Evolutionary conservation across 2,888 invertebrate genomes (phyloP), one percentile per base, ranked within the genome.

Genomic region (Drosophila seclusa): DNA sequence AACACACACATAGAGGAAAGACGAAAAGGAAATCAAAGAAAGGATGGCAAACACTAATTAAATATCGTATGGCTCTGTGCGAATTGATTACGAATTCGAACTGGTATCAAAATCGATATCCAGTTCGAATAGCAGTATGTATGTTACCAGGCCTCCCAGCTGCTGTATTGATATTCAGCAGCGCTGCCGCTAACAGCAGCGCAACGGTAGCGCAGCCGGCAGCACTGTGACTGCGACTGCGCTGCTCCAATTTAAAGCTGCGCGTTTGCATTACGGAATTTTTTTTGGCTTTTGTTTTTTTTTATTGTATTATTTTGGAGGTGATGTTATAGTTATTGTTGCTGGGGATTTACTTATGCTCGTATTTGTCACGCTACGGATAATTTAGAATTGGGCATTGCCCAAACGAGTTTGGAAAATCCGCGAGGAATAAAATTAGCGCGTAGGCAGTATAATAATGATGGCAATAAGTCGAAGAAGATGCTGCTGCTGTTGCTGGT

Each of bases 341-440:
- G 16, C 52, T 52, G n/a, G 8, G 32, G 45, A 18, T 34, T 21
- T 48, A 27, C n/a, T 45, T 24, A 45, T 42, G 45, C 52, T 69
- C 38, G 55, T 60, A 73, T 80, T 78, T 78, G 86, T 86, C 83
- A 83, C 83, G 83, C 83, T 69, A 83, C 65, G 61, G 78, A 78
- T 62, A 65, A 67, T 75, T 81, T 83, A 77, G 88, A 84, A 86
- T 88, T 73, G 86, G 87, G 89, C 89, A 84, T 84, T 83, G 84
- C 87, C 84, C 82, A 86, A 73, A 69, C 49, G 58, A 68, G 58
- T 63, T 55, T 40, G 60, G 40, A 61, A 60, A 38, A 54, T 36
- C 45, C 71, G 58, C 78, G 74, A 69, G 70, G 69, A 87, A 87
- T 88, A 84, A 87, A 84, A 84, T 78, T 84, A 79, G 31, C 80